Base-by-base conservation (phyloP, 2,797 vertebrate genomes). In the Coregonus ussuriensis region DNA sequence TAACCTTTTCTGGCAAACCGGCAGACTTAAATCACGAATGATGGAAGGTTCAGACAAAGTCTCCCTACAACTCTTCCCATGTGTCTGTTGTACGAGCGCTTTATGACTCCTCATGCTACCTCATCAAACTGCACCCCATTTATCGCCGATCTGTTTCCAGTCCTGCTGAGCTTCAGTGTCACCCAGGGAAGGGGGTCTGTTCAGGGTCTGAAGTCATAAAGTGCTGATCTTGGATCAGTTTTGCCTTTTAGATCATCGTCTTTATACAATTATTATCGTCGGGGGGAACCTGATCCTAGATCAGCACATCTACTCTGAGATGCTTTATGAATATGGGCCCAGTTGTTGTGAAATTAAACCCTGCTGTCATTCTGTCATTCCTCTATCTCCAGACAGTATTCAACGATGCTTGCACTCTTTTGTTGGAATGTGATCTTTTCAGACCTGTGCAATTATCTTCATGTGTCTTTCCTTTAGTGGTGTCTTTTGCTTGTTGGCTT, bases 101-200 rank as follows among this genome's bases (percentile, higher is more conserved):
- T 88, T 88, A 86, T 82, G 78, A 85, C 82, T 89, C 84, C 59
- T 47, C 21, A 62, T 62, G 21, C 59, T 62, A 11, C n/a, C 59
- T 85, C 77, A 82, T 90, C 90, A 91, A 88, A 88, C 89, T 88
- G 21, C 87, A 84, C 82, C 79, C 88, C 83, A 76, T 84, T 82
- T 41, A 53, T 83, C 84, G 71, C 70, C 73, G 54, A 69, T 89
- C 81, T 79, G 71, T 74, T 85, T 84, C 79, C 83, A 6, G 82
- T 81, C 85, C 85, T 79, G 85, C 84, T 76, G 82, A 76, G 59
- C 59, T 62, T 62, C n/a, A 25, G 59, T 7, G 7, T n/a, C 59
- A 9, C 21, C 21, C 59, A 9, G 6, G 21, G 59, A 59, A 13
- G 41, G 41, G 3, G 9, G 41, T 47, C 41, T 47, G 41, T 47